These are phyloP conservation scores for Corydoras sp. DNA, from an alignment of 2,113 vertebrate species.

Conservation along the genomic window DNA sequence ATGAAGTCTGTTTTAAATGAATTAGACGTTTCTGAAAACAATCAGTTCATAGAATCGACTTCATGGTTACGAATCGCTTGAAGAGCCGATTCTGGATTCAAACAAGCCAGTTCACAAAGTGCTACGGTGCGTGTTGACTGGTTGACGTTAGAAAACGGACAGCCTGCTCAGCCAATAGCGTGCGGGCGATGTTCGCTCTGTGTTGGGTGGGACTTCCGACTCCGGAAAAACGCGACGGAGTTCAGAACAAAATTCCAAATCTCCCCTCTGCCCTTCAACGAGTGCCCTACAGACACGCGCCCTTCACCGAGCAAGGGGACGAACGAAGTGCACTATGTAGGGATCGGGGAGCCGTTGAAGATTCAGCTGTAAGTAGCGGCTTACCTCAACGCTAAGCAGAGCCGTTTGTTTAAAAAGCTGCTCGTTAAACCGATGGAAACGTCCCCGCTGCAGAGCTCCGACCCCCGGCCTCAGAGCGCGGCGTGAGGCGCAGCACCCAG, in stretches of 20 bases:
- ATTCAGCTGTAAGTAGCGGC: conserved; percentile 21
- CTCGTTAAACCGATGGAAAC: too few relatives aligned
- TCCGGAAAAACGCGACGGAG: conserved; percentile 58
- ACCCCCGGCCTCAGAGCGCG: conserved; percentile 54
- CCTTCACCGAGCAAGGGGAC: too few relatives aligned
- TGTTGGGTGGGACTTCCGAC: conserved; percentile 52
- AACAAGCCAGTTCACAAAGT: too few relatives aligned
- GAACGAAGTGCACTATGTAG: conserved; percentile 5
- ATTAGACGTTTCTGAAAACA: too few relatives aligned
- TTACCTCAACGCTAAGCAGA: conserved; percentile 36
- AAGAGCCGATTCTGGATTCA: too few relatives aligned
- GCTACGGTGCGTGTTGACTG: background rate
- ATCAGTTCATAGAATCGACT: too few relatives aligned
- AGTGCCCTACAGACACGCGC: background rate
- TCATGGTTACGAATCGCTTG: too few relatives aligned
- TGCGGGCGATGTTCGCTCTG: too few relatives aligned
- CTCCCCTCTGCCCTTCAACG: background rate
- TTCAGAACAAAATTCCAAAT: background rate
- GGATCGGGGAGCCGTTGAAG: background rate
- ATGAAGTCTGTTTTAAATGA: too few relatives aligned
- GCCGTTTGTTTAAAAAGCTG: conserved; percentile 11
- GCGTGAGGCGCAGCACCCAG: conserved; percentile 12
- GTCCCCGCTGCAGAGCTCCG: conserved; percentile 16
- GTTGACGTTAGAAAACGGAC: background rate
- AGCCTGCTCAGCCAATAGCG: background rate